These are phyloP conservation scores for Scaeva pyrastri DNA, from an alignment of 2,888 invertebrate species.

Conservation along the genomic window DNA sequence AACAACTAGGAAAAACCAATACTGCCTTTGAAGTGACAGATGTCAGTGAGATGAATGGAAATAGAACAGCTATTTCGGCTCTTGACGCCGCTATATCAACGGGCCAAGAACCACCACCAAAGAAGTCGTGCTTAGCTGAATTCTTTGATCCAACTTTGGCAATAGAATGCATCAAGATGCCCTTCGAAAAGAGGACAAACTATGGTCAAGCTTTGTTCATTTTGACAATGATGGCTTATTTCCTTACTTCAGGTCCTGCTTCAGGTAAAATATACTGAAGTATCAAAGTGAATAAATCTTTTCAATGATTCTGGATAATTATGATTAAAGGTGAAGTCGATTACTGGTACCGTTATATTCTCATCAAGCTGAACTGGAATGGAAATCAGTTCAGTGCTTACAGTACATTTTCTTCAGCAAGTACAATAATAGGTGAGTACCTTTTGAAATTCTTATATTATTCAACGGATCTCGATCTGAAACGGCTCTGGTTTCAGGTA, in stretches of 20 bases:
- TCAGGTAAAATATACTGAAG: slow-evolving; percentile 75
- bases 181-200: slow-evolving; percentile 80
- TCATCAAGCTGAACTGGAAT: slow-evolving; percentile 82
- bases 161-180: slow-evolving; percentile 81
- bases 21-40: slow-evolving; percentile 79
- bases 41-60: slow-evolving; percentile 76
- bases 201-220: slow-evolving; percentile 80
- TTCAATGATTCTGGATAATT: neutral
- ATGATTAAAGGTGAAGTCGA: slow-evolving; percentile 80
- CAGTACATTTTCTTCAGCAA: slow-evolving; percentile 80
- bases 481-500: slow-evolving; percentile 77
- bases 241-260: slow-evolving; percentile 81
- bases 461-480: neutral
- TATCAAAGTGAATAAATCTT: neutral
- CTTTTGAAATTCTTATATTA: rapidly evolving
- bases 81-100: slow-evolving; percentile 78
- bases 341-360: slow-evolving; percentile 81
- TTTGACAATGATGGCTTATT: slow-evolving; percentile 80
- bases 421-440: slow-evolving; percentile 79
- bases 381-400: slow-evolving; percentile 82
- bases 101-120: slow-evolving; percentile 67
- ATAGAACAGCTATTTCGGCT: slow-evolving; percentile 79
- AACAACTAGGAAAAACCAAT: slow-evolving; percentile 78
- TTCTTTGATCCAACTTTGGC: slow-evolving; percentile 83
- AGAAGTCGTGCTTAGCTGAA: slow-evolving; percentile 78